Evolutionary conservation across 2,113 vertebrate genomes (phyloP), one percentile per base, ranked within the genome.

Genomic region (Jacana jacana): DNA sequence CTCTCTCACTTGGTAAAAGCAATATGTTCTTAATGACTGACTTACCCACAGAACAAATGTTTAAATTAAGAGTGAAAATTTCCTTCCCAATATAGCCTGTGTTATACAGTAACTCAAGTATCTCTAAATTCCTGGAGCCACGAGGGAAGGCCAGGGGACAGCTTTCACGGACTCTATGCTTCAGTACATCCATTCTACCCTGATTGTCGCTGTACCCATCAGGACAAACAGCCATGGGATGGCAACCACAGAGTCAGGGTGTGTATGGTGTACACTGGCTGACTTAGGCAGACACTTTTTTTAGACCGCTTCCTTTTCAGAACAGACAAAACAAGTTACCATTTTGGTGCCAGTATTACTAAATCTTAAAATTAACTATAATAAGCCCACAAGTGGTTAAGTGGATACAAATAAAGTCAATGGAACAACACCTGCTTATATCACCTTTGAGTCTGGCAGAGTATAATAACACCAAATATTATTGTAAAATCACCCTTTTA

Each of bases 401-500:
- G 17, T 57, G 57, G n/a, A 39, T 73, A 14, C 24, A 52, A 87
- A 44, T 51, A 18, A 78, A 88, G 8, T 54, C 25, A 82, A 27
- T 71, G 37, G 58, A 96, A 81, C 4, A 40, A 73, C 85, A 95
- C 58, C 63, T 97, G 88, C 61, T 92, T 76, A 37, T 51, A 49
- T 31, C 54, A 92, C 19, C 72, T 90, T 66, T 87, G 85, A 79
- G 37, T 81, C 10, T 89, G 61, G 20, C 63, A 78, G 66, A 69
- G 7, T 61, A 12, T 51, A 91, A 63, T 89, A 83, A 71, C 30
- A 87, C 76, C 55, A 95, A 93, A 97, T 96, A 91, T 93, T 97
- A 81, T 79, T 82, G 54, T 40, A 92, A 86, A 94, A 82, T 79
- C 51, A 18, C 10, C 16, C 66, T 95, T 92, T 92, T 58, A 72